These are phyloP conservation scores for Bambusicola thoracicus DNA, from an alignment of 2,113 vertebrate genomes.

Conservation along the genomic window DNA sequence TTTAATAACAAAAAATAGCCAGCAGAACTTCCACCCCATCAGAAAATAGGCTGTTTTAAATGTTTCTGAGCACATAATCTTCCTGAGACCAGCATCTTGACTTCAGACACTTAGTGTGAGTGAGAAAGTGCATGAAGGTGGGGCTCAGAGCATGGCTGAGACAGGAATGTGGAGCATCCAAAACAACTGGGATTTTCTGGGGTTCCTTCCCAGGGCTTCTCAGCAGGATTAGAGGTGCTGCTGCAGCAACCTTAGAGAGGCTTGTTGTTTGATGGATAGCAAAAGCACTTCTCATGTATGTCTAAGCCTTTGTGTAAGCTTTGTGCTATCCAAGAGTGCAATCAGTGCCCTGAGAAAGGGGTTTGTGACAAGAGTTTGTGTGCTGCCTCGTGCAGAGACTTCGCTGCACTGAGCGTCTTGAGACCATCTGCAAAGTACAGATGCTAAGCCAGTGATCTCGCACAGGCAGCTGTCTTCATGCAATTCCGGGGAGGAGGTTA, in stretches of 20 bases:
- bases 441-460: neutral
- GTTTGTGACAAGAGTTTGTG: neutral
- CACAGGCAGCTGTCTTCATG: neutral
- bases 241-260: neutral
- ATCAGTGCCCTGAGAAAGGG: fast-evolving
- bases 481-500: neutral
- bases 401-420: neutral
- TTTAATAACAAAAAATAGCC: neutral
- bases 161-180: neutral
- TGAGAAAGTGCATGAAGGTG: neutral
- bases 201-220: neutral
- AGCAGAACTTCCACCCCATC: neutral
- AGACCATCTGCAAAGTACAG: neutral
- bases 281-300: neutral
- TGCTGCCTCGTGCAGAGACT: neutral
- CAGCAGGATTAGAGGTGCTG: neutral
- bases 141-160: neutral
- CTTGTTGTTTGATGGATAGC: neutral
- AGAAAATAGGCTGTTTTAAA: neutral
- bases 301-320: neutral
- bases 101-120: neutral
- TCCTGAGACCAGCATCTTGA: neutral
- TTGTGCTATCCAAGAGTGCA: neutral
- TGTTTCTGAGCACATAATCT: neutral
- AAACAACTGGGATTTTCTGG: neutral